Conservation (phyloP, 2,888 invertebrate species). For the Epirrita christyi region DNA sequence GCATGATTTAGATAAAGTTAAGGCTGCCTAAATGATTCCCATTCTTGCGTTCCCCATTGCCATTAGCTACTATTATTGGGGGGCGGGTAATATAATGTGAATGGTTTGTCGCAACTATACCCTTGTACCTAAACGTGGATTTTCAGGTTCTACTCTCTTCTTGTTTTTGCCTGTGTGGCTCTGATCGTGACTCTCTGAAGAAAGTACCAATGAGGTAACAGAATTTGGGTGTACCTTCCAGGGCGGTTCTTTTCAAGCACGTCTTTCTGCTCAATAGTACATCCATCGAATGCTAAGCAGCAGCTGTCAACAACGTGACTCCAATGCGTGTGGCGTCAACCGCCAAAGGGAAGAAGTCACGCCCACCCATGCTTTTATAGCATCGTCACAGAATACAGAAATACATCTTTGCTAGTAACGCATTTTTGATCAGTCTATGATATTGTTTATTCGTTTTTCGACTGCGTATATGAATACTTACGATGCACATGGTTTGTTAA, state of each 20-base stretch:
- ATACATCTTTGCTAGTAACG: conserved; percentile 2
- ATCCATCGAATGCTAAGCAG: conserved; percentile 34
- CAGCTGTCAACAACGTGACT: conserved; percentile 24
- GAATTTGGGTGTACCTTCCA: too few relatives aligned
- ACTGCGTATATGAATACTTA: conserved; percentile 52
- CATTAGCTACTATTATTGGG: too few relatives aligned
- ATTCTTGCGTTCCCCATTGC: too few relatives aligned
- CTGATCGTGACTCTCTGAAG: too few relatives aligned
- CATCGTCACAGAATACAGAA: conserved; percentile 28
- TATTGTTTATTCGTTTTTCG: conserved; percentile 55
- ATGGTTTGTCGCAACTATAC: too few relatives aligned
- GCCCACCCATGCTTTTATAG: conserved; percentile 43
- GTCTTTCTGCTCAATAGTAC: background rate
- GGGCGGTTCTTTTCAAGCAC: background rate
- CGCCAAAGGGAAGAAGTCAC: conserved; percentile 47
- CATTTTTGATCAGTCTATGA: conserved; percentile 49
- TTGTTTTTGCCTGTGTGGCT: too few relatives aligned
- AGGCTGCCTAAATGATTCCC: too few relatives aligned
- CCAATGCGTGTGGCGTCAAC: conserved; percentile 30
- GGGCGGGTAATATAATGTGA: too few relatives aligned
- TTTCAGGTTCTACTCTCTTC: too few relatives aligned
- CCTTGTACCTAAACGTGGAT: too few relatives aligned
- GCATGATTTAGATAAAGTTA: too few relatives aligned
- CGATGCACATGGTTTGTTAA: conserved; percentile 40
- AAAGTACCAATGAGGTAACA: too few relatives aligned